Conservation (phyloP, 2,888 invertebrate genomes). For the Drosophila melanocephala region DNA sequence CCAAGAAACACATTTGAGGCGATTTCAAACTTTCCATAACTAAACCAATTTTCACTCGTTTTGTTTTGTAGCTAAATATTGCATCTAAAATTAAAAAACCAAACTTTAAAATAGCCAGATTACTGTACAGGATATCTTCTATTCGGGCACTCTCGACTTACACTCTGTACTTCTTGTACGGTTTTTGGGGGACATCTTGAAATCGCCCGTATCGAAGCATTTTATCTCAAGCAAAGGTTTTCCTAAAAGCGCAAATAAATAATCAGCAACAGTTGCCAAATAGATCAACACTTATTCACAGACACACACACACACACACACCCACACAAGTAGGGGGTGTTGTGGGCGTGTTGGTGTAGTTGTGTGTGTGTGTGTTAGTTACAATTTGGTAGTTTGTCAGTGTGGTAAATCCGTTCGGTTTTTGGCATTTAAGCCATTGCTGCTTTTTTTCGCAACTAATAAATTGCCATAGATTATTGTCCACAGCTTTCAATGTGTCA, state of each 20-base stretch:
- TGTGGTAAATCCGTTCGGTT: slow-evolving; percentile 69
- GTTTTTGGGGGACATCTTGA: slow-evolving; percentile 20
- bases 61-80: too few species aligned
- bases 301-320: slow-evolving; percentile 1
- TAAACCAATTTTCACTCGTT: too few species aligned
- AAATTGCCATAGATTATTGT: slow-evolving; percentile 78
- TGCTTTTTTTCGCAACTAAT: slow-evolving; percentile 48
- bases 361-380: slow-evolving; percentile 23
- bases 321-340: slow-evolving; percentile 1
- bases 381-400: slow-evolving; percentile 37
- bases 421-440: slow-evolving; percentile 67
- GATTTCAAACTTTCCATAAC: not conserved
- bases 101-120: not conserved
- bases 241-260: slow-evolving; percentile 79
- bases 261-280: slow-evolving; percentile 80
- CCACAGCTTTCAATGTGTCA: slow-evolving; percentile 58
- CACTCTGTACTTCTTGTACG: not conserved
- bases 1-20: not conserved
- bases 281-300: slow-evolving; percentile 66
- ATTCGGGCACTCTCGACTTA: not conserved
- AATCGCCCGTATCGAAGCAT: slow-evolving; percentile 43
- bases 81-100: not conserved
- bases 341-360: slow-evolving; percentile 42
- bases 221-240: slow-evolving; percentile 37
- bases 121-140: not conserved